Evolutionary conservation across 2,113 vertebrate genomes (phyloP), one percentile per base, ranked within the genome.

Genomic region (Excalfactoria chinensis): DNA sequence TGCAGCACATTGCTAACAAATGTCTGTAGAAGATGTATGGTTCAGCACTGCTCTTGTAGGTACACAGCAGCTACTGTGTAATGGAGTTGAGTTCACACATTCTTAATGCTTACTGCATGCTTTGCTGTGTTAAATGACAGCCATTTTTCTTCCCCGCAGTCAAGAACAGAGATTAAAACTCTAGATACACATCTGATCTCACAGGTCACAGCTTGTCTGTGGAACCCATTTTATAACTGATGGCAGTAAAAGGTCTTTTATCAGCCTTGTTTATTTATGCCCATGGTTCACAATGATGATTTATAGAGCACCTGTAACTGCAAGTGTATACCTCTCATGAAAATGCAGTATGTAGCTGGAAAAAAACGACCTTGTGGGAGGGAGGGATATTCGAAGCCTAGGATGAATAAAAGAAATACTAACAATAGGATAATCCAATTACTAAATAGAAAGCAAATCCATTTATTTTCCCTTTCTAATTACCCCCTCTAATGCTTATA

Each of bases 81-180:
- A 86, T 71, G 68, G 35, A n/a, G 68, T 28, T 87, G 87, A 93
- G 84, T 46, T 96, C 68, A 88, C 75, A 77, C 3, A 2, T 76
- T 80, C 40, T 60, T 68, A 88, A 1, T 85, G 78, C 82, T 83
- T 77, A 62, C 75, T 34, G 55, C 51, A 64, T 83, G 84, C 37
- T 74, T 85, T 94, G 72, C 85, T 88, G 75, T 95, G 89, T 94
- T 87, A 89, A 92, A 96, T 89, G 68, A 70, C n/a, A 83, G 73
- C 58, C 58, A 66, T 90, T 94, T 94, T 80, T 89, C 81, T 90
- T 55, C 62, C 73, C 49, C 2, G 6, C 75, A 80, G 84, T 71
- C 83, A 87, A 87, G 84, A 91, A 70, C 32, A 51, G 67, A 84
- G 59, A 94, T 90, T 93, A 88, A 84, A 94, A 71, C 82, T 93